These are phyloP conservation scores for Lordiphosa andalusiaca DNA, from an alignment of 2,888 invertebrate genomes.

Conservation along the genomic window DNA sequence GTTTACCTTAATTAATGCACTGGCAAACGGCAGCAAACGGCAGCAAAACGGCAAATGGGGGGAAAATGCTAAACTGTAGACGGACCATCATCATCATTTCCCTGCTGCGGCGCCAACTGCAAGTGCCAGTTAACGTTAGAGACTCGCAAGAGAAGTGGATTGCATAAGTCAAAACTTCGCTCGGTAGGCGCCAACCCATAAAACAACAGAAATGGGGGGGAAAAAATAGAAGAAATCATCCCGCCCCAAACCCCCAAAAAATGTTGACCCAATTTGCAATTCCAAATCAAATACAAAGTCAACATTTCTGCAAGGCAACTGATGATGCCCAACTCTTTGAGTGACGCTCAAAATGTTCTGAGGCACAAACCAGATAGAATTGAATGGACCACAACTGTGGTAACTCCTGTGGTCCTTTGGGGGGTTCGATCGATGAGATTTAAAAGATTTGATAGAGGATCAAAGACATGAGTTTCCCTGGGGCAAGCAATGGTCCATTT, in stretches of 20 bases:
- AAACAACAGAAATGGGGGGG: constrained; percentile 2
- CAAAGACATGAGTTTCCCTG: too few species aligned
- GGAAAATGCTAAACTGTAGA: constrained; percentile 21
- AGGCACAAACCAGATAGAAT: constrained; percentile 11
- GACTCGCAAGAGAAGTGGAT: constrained; percentile 11
- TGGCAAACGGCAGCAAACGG: constrained; percentile 40
- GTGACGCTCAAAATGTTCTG: background rate
- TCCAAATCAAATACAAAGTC: constrained; percentile 14
- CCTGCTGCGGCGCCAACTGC: constrained; percentile 18
- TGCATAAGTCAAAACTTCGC: background rate
- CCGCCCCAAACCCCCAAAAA: constrained; percentile 3
- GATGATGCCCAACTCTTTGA: background rate
- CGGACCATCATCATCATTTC: constrained; percentile 51
- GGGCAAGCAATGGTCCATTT: too few species aligned
- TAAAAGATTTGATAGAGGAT: too few species aligned
- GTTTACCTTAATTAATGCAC: constrained; percentile 74
- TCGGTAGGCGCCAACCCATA: constrained; percentile 42
- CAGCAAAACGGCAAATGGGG: constrained; percentile 39
- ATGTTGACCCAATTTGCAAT: constrained; percentile 32
- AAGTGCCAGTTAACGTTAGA: constrained; percentile 66
- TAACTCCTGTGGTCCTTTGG: too few species aligned
- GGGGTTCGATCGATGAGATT: too few species aligned
- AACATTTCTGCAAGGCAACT: background rate
- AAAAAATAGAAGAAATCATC: background rate
- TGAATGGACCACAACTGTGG: too few species aligned